A percentile compares a stretch with the other conserved stretches of the same genome.
Conservation (phyloP, 2,888 invertebrate species). For the Mythimna albipuncta region DNA sequence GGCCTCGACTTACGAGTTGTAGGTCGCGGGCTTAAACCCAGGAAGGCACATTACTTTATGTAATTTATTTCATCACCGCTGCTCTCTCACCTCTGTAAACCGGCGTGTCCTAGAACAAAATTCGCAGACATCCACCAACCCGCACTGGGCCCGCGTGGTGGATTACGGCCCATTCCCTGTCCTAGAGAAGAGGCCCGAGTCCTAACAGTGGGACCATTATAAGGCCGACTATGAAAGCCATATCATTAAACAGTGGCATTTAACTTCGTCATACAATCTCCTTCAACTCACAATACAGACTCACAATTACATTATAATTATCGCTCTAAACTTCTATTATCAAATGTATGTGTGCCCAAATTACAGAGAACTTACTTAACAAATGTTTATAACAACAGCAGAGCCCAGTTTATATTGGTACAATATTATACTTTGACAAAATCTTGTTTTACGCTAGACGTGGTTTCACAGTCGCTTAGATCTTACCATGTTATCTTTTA, state of each 20-base stretch:
- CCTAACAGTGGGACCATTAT: no score
- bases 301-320: constrained; percentile 57
- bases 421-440: constrained; percentile 86
- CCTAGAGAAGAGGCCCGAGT: no score
- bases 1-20: no score
- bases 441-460: constrained; percentile 88
- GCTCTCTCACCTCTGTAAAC: no score
- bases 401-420: constrained; percentile 73
- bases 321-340: constrained; percentile 47
- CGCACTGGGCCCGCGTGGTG: no score
- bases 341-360: constrained; percentile 46
- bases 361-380: constrained; percentile 2
- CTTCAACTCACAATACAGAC: constrained; percentile 18
- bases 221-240: not conserved
- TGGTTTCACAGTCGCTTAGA: constrained; percentile 86
- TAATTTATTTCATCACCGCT: no score
- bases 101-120: no score
- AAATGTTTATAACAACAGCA: not conserved
- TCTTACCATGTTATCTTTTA: constrained; percentile 66
- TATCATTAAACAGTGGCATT: constrained; percentile 40
- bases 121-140: no score
- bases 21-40: no score
- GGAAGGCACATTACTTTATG: no score
- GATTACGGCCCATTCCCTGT: no score
- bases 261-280: constrained; percentile 9